Base-by-base conservation (phyloP, 2,888 invertebrate genomes). In the Congeria kusceri region DNA sequence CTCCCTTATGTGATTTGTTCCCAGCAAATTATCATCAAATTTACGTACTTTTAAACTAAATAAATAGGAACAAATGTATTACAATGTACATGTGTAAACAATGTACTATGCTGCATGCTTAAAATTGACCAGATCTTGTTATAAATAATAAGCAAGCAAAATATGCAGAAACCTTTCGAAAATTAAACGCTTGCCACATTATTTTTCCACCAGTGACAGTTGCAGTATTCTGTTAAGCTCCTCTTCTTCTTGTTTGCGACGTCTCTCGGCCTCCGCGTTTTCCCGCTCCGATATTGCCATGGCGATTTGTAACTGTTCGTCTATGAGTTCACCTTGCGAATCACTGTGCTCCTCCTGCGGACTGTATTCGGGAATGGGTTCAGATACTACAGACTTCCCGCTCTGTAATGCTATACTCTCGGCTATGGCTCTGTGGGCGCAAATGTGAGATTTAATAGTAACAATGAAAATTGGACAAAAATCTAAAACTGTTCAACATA, bases 161-260 rank as follows among this genome's bases (percentile, higher is more conserved):
- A 5, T 7, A 11, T 39, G 39, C 39, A 11, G 39, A 39, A 3
- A 15, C 15, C 9, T 39, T 39, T 15, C 39, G n/a, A 39, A 13
- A 11, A 39, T 15, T 13, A 11, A 11, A 39, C 1, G 9, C 39
- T 39, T 3, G 39, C 13, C 39, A 39, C 39, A 39, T 59, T 69
- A 91, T 84, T 93, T 93, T n/a, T 93, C 93, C 20, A 89, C 89
- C 32, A 93, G 80, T 0, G 93, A 94, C 29, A 94, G 86, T 74
- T 91, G 86, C 20, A 94, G 77, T 47, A 93, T 92, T 78, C 86
- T 86, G 74, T 92, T 88, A 39, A 94, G 77, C 72, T 94, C 93
- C 70, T 93, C 93, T 68, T 93, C 93, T 76, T 94, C 93, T 53
- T 90, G 74, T 72, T 87, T 77, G 20, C 87, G 84, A 15, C 87